These are phyloP conservation scores for Todiramphus chloris DNA, from an alignment of 2,113 vertebrate genomes.

Conservation along the genomic window DNA sequence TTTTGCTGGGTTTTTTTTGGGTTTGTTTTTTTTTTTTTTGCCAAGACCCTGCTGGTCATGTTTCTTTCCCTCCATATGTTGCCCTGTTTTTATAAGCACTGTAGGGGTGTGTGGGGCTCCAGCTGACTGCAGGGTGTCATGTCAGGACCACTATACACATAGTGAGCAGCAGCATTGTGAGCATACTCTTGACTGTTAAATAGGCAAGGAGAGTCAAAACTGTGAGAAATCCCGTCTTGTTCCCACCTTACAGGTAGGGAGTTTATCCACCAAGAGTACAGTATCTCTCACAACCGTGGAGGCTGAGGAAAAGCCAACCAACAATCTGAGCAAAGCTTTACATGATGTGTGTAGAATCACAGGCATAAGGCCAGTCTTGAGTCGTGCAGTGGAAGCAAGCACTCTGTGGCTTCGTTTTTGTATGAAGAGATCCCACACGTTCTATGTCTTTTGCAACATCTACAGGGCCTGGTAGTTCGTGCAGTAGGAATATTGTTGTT, in stretches of 20 bases:
- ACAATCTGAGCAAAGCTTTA: background rate
- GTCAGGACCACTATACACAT: rapidly evolving
- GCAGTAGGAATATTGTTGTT: background rate
- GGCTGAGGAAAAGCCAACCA: background rate
- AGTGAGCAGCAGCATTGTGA: background rate
- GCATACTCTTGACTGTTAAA: background rate
- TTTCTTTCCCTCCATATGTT: constrained; percentile 53
- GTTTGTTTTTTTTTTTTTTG: background rate
- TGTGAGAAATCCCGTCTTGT: background rate
- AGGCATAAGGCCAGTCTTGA: background rate
- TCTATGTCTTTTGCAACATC: background rate
- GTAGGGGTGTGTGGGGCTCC: background rate
- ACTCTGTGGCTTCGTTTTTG: background rate
- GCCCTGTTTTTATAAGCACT: background rate
- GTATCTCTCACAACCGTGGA: background rate
- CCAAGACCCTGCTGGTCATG: background rate
- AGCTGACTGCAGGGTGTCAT: background rate
- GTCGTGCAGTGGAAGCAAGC: background rate
- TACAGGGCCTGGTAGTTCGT: background rate
- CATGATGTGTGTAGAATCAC: rapidly evolving
- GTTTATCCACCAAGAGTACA: background rate
- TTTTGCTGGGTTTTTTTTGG: too few relatives aligned
- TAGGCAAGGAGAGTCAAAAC: background rate
- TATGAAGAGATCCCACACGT: background rate
- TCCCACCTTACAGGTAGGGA: background rate